Base-by-base conservation (phyloP, 1,140 invertebrate species). In the Contarinia nasturtii region DNA sequence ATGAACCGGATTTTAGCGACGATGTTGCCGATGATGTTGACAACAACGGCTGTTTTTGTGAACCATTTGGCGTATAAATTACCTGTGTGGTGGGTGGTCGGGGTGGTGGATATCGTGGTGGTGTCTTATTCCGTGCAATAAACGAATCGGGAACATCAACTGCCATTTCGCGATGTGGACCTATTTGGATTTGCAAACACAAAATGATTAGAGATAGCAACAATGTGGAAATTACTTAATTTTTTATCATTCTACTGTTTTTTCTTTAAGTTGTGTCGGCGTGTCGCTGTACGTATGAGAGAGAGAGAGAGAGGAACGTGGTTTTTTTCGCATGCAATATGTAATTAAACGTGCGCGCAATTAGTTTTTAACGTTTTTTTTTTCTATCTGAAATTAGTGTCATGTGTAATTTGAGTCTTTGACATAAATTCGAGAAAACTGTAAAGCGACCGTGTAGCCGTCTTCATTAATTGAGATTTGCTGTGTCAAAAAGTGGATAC, bases 91-190 rank as follows among this genome's bases (percentile, higher is more conserved):
- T 55, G 45, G 72, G 69, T 46, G 73, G 74, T 53, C 78, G 76
- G 15, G 77, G 81, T 22, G 82, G 82, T 45, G 85, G 85, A 72
- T 90, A 95, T 60, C 89, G 77, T 53, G 86, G 92, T 52, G 82
- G 87, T 50, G 79, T 92, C 72, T 89, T 95, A 67, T 84, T 86
- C 63, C 80, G 74, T 53, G 76, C 85, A 53, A 94, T 80, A 69
- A 97, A 96, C 57, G 80, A 83, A 60, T 94, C 91, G 57, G 94
- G 94, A 51, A 94, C 91, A 69, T 97, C 94, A 59, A 98, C 91
- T 57, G 94, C 88, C 86, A 97, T 91, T 77, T 98, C 94, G 60
- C 86, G 79, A 72, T 86, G 84, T 58, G 84, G 83, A 66, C 81
- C 76, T 27, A 10, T 27, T 27, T n/a, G n/a, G n/a, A n/a, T n/a